Percentiles rank a stretch among this genome's conserved stretches.
Evolutionary conservation across 1,140 invertebrate species (phyloP).

Genomic region (Pseudomyrmex sp.): DNA sequence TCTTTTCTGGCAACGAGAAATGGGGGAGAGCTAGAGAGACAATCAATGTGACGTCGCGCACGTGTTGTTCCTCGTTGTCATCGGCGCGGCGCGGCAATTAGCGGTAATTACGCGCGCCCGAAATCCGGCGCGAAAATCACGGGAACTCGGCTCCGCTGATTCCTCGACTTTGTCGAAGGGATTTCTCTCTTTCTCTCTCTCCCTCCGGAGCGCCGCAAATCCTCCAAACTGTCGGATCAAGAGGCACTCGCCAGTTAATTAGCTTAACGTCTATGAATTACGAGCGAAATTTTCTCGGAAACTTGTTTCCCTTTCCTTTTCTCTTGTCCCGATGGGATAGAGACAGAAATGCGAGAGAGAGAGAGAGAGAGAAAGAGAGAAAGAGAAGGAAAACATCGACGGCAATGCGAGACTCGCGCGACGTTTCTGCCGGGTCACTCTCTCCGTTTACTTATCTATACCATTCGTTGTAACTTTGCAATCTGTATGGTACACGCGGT

Average conservation of each 20-base stretch:
- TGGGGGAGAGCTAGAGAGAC: not conserved
- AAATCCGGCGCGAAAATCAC: conserved; percentile 42
- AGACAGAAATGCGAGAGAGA: no score
- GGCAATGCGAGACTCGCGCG: conserved; percentile 4
- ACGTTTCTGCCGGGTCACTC: conserved; percentile 24
- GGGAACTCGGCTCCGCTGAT: conserved; percentile 3
- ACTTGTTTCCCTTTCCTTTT: conserved; percentile 42
- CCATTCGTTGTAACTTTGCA: conserved; percentile 49
- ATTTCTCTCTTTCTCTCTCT: conserved; percentile 13
- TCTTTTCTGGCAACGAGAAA: not conserved
- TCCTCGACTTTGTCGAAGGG: conserved; percentile 6
- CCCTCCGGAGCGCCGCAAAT: conserved; percentile 42
- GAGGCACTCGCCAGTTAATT: conserved; percentile 49
- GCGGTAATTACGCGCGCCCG: conserved; percentile 35
- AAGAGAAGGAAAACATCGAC: no score
- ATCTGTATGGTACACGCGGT: conserved; percentile 38
- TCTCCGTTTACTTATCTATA: not conserved
- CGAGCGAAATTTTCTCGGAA: conserved; percentile 46
- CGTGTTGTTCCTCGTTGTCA: not conserved
- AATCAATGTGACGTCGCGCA: conserved; percentile 21
- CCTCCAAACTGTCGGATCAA: conserved; percentile 46
- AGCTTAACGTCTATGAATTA: conserved; percentile 58
- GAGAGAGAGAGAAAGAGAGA: not conserved
- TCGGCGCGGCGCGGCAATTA: conserved; percentile 27
- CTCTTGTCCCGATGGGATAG: not conserved